Base-by-base conservation (phyloP, 2,113 vertebrate species). In the Orycteropus afer region DNA sequence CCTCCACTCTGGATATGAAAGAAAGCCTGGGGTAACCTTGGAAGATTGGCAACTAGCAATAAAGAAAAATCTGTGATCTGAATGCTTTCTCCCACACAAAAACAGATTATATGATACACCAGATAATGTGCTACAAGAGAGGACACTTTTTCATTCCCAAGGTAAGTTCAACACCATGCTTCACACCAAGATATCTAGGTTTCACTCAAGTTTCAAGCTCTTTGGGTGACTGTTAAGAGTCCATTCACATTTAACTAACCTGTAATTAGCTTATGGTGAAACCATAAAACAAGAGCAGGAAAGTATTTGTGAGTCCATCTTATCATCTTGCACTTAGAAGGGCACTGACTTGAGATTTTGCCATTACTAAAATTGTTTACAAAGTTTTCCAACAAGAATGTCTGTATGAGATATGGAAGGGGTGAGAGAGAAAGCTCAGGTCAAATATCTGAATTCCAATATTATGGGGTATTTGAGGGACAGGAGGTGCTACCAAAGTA, bases 371-470 rank as follows among this genome's bases (percentile, higher is more conserved):
- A 34, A 14, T 4, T 22, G 12, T 4, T 78, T 10, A 65, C 6
- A 49, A 65, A 47, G 65, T 76, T 25, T 81, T 27, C 53, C 20
- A 69, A 34, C n/a, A 37, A 51, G 69, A 86, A 25, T 13, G 37
- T 55, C n/a, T 7, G 20, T 73, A 27, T 2, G 14, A 76, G 23
- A 22, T 53, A 27, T 3, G 3, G 42, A 34, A 3, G 4, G 17
- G 23, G 25, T 55, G 45, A 29, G 8, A 29, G 23, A 45, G 59
- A 25, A 0, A 0, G 9, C n/a, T 65, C 18, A 3, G 29, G 42
- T 11, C 23, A 55, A 59, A 10, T 9, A 12, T 2, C 32, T 25
- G 15, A 40, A 59, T 47, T 27, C n/a, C 69, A 34, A 15, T 22
- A 7, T 37, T 40, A 20, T 10, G 20, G 86, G 51, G 4, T 5